A percentile compares a stretch with the other conserved stretches of the same genome.
Evolutionary conservation across 2,113 vertebrate genomes (phyloP).

Genomic region (Melanostigma gelatinosum): DNA sequence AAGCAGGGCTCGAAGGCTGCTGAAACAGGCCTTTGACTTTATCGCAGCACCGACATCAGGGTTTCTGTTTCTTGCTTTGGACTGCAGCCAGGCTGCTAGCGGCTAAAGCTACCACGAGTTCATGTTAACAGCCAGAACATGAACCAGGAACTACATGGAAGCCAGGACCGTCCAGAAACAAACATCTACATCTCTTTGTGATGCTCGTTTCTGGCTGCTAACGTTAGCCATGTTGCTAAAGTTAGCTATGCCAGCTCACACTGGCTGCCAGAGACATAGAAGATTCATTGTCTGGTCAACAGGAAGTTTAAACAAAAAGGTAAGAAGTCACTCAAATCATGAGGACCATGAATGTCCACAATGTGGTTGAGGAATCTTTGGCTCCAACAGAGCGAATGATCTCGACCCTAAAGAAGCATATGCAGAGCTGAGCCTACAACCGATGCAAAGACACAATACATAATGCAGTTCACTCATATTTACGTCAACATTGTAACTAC

Average conservation of each 20-base stretch:
- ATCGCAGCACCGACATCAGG: no score
- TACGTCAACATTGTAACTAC: background rate
- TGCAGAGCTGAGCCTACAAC: conserved; percentile 6
- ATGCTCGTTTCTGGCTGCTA: background rate
- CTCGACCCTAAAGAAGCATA: background rate
- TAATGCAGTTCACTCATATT: background rate
- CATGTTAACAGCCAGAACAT: no score
- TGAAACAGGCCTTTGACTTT: no score
- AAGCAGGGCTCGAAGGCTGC: no score
- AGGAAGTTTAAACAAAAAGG: background rate
- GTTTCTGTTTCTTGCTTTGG: no score
- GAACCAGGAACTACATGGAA: no score
- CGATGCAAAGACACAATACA: background rate
- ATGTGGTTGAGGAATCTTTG: background rate
- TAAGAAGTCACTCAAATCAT: background rate
- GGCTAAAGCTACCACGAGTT: no score
- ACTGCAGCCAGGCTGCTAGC: no score
- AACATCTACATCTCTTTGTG: no score
- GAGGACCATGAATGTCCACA: background rate
- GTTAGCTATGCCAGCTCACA: background rate
- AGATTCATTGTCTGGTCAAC: background rate
- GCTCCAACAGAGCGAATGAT: background rate
- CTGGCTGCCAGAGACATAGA: background rate
- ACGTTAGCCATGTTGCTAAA: background rate
- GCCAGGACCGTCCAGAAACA: no score